Evolutionary conservation across 2,797 vertebrate genomes (phyloP).

Genomic region (Manis crassicaudata): DNA sequence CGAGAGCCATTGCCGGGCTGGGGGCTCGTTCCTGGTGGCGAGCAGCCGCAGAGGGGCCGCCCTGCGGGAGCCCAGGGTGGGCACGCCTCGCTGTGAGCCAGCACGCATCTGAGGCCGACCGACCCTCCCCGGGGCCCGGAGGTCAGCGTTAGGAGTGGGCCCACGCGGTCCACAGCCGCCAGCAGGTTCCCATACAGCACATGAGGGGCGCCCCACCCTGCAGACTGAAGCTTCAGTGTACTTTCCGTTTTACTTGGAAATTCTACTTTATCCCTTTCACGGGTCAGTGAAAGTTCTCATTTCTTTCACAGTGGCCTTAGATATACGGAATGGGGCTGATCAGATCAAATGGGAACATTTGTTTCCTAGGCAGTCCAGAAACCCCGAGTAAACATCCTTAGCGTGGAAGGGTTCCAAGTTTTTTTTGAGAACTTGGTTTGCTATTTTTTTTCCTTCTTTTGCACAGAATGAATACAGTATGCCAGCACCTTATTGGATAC

Average conservation of each 20-base stretch:
- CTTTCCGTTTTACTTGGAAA: neutral
- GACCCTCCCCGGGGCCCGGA: rapidly evolving
- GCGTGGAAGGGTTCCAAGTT: neutral
- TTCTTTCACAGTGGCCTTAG: neutral
- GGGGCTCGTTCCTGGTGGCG: no score
- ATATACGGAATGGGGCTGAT: rapidly evolving
- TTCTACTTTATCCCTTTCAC: neutral
- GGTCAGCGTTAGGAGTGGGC: rapidly evolving
- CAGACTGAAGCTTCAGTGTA: rapidly evolving
- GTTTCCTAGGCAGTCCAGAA: conserved; percentile 34
- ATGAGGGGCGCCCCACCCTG: rapidly evolving
- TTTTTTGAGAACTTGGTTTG: neutral
- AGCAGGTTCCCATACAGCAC: rapidly evolving
- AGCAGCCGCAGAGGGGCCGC: neutral
- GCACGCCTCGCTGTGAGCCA: neutral
- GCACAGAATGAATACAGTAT: neutral
- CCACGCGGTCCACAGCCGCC: rapidly evolving
- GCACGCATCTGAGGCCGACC: rapidly evolving
- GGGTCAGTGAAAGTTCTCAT: neutral
- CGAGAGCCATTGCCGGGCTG: rapidly evolving
- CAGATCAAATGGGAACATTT: neutral
- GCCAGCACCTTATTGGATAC: neutral
- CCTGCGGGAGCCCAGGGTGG: rapidly evolving
- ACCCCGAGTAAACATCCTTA: conserved; percentile 21
- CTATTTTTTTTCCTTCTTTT: neutral